Evolutionary conservation across 1,140 invertebrate genomes (phyloP).

Genomic region (Diuraphis noxia): DNA sequence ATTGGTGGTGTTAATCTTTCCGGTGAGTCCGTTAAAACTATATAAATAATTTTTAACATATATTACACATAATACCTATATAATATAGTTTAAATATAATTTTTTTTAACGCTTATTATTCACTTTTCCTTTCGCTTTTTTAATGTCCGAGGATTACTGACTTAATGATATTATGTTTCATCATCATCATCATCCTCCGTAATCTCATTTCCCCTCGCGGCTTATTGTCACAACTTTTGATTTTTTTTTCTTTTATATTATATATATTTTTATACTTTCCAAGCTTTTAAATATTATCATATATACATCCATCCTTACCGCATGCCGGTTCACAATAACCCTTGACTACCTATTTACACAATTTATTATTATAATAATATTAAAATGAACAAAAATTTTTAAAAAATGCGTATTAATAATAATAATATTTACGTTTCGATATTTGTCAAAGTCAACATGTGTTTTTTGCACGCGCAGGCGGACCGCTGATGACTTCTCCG

Average conservation of each 20-base stretch:
- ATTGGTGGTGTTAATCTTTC: constrained; percentile 52
- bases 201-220: neutral
- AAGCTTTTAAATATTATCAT: neutral
- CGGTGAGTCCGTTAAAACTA: constrained; percentile 50
- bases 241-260: neutral
- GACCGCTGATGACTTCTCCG: constrained; percentile 39
- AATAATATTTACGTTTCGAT: neutral
- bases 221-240: neutral
- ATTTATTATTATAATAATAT: no score
- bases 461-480: neutral
- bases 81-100: neutral
- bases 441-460: neutral
- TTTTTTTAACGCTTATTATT: constrained; percentile 5
- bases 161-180: neutral
- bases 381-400: no score
- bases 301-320: neutral
- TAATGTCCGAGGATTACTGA: neutral
- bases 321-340: neutral
- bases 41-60: constrained; percentile 42
- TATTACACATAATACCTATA: constrained; percentile 26
- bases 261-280: neutral
- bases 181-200: neutral
- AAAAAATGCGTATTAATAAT: no score
- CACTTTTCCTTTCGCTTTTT: constrained; percentile 40
- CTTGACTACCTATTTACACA: neutral